Conservation (phyloP, 64 coral and sea anemone species). For the Catalaphyllia jardinei region DNA sequence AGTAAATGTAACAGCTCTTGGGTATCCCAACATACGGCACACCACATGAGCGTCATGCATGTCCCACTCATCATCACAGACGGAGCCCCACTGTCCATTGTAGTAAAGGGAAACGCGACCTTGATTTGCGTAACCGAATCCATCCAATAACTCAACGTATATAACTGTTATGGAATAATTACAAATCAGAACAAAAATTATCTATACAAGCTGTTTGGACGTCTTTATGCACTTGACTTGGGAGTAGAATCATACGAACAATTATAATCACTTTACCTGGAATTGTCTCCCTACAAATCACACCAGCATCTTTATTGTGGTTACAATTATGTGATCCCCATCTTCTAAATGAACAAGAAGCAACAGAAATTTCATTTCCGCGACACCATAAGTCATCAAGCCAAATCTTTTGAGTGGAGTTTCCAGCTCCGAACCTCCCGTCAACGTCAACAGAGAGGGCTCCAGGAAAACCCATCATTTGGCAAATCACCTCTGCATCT, state of each 20-base stretch:
- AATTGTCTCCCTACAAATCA: constrained; percentile 27
- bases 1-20: not conserved
- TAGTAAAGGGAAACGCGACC: constrained; percentile 17
- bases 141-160: constrained; percentile 9
- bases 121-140: not conserved
- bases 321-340: constrained; percentile 51
- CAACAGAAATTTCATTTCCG: constrained; percentile 42
- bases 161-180: not conserved
- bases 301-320: constrained; percentile 37
- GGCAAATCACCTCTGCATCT: constrained; percentile 60
- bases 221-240: too few species aligned
- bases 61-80: constrained; percentile 34
- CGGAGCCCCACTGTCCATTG: constrained; percentile 30
- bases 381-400: constrained; percentile 54
- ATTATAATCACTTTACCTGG: constrained; percentile 8
- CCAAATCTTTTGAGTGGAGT: constrained; percentile 20
- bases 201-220: too few species aligned
- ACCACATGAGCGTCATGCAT: constrained; percentile 27
- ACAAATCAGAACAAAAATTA: not conserved
- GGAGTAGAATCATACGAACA: too few species aligned
- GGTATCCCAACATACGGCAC: constrained; percentile 38
- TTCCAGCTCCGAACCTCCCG: constrained; percentile 27
- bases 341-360: constrained; percentile 9
- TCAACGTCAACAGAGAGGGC: constrained; percentile 7
- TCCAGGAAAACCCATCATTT: constrained; percentile 57